Conservation (phyloP, 2,888 invertebrate genomes). For the Ypsolopha sequella region DNA sequence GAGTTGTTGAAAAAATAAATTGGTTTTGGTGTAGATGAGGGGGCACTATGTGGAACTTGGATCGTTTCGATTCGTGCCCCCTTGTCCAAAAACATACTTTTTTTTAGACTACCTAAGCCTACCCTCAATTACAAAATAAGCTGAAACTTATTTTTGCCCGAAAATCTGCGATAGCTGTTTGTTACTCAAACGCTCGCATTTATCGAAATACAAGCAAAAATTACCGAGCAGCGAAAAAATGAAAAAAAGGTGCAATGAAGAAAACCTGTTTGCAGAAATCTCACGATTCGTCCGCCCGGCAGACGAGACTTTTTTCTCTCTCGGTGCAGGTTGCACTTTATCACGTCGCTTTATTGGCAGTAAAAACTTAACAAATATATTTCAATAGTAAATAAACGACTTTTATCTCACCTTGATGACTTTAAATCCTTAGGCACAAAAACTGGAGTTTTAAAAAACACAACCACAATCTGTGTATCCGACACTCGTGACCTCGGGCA, state of each 20-base stretch:
- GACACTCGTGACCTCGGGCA: slow-evolving; percentile 61
- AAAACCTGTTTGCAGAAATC: slow-evolving; percentile 26
- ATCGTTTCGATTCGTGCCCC: no score
- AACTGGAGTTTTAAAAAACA: slow-evolving; percentile 26
- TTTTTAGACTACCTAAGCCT: no score
- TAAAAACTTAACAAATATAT: slow-evolving; percentile 9
- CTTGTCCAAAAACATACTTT: no score
- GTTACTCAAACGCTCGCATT: no score
- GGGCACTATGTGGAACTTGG: no score
- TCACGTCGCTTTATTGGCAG: no score
- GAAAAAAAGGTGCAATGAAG: slow-evolving; percentile 22
- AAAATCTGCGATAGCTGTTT: no score
- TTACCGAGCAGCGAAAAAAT: not conserved
- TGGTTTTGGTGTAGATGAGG: no score
- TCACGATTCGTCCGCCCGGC: slow-evolving; percentile 41
- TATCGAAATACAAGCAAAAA: no score
- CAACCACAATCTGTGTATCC: slow-evolving; percentile 21
- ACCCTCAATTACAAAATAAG: no score
- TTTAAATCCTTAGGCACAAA: slow-evolving; percentile 5
- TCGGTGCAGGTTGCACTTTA: slow-evolving; percentile 6
- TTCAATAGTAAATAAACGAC: slow-evolving; percentile 6
- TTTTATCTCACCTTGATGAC: not conserved
- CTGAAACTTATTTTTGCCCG: no score
- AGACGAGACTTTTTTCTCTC: slow-evolving; percentile 30
- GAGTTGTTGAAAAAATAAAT: no score